Evolutionary conservation across 2,888 invertebrate genomes (phyloP).

Genomic region (Agrilus cyanescens): DNA sequence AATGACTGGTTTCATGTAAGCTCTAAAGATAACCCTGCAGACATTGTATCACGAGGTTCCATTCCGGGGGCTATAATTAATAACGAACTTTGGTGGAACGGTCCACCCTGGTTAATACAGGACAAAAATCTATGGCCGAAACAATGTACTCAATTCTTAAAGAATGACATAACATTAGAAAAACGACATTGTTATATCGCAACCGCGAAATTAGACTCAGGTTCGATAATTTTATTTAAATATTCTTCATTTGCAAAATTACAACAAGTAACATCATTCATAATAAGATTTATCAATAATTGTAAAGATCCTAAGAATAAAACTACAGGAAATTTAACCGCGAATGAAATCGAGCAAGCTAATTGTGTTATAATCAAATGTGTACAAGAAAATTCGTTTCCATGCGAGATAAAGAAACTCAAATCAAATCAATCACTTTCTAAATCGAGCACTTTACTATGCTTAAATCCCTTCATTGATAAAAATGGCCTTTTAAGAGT

Average conservation of each 20-base stretch:
- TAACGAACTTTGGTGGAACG: neutral
- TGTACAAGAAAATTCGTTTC: neutral
- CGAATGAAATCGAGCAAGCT: neutral
- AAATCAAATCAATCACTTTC: neutral
- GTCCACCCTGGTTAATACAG: neutral
- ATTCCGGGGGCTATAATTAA: neutral
- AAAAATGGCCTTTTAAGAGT: conserved; percentile 17
- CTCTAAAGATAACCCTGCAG: too few relatives aligned
- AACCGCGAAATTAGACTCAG: neutral
- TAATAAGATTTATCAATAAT: too few relatives aligned
- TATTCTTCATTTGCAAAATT: too few relatives aligned
- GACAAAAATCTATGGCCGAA: neutral
- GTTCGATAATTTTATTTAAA: neutral
- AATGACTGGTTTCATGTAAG: too few relatives aligned
- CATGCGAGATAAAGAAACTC: neutral
- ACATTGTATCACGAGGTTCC: too few relatives aligned
- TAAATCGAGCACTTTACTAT: conserved; percentile 8
- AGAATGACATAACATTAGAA: neutral
- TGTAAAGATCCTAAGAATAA: too few relatives aligned
- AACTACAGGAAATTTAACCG: neutral
- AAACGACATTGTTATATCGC: neutral
- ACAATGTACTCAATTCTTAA: neutral
- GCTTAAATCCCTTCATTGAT: conserved; percentile 18
- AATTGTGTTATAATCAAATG: neutral
- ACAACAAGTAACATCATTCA: too few relatives aligned